Evolutionary conservation across 2,113 vertebrate species (phyloP), one percentile per base, ranked within the genome.

Genomic region (Antidorcas marsupialis): DNA sequence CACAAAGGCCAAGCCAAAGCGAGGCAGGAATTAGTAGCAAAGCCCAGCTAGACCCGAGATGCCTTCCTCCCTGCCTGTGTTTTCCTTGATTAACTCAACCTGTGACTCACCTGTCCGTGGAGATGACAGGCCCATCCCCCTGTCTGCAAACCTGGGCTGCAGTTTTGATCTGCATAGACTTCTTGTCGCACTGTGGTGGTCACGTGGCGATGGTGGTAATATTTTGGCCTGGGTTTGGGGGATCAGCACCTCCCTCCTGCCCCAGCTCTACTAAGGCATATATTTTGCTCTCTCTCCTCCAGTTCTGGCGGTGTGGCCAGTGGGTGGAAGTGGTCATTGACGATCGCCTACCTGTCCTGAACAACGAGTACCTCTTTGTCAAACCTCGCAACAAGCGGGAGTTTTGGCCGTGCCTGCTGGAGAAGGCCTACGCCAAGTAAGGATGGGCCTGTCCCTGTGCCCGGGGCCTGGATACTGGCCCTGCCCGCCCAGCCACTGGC

Each of bases 401-500:
- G 97, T 99, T 99, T 98, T 99, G 99, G 99, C 99, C 99, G 79
- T 99, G 99, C 43, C 98, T 99, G 91, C 95, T 99, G 97, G 99
- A 99, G 98, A 99, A 99, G 97, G 99, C 99, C 9, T 99, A 99
- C 62, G 99, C 99, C 94, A 99, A 99, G 99, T 99, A 99, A 99
- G 94, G 92, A 97, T 14, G 74, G 11, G 60, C 5, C 5, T 1
- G 0, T 36, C 60, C 86, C 47, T 47, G 67, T 19, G 64, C 53
- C 64, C 2, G 2, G 87, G 36, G 33, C 57, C 60, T 76, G 2
- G 3, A 3, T 14, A n/a, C 82, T 55, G 27, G 55, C 50, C 36
- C 53, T 39, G n/a, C 67, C 92, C 45, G 5, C 43, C 33, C 3
- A 21, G 39, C 23, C 87, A 30, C 59, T 90, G 59, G 76, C 19